phyloP scores from a whole-genome alignment of 2,113 vertebrate genomes.

The Indicator maculatus region DNA sequence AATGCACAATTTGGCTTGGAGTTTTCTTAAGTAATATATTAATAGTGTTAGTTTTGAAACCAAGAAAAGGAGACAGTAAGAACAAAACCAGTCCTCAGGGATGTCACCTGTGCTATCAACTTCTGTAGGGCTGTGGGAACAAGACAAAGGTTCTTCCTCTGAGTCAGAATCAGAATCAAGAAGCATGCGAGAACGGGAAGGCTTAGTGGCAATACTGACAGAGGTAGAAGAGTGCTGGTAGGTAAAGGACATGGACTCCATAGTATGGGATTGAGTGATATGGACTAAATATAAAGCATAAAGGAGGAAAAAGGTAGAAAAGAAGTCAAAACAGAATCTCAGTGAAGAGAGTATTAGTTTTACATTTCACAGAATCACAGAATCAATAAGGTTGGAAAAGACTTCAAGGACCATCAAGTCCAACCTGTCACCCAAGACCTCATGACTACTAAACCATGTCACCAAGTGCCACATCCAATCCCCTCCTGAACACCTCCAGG shows the following conservation, averaged over 20 bases:
- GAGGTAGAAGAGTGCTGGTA: conserved; percentile 94
- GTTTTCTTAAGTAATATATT: background rate
- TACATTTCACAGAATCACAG: background rate
- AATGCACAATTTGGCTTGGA: background rate
- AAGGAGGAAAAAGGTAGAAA: conserved; percentile 66
- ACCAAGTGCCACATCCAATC: too few relatives aligned
- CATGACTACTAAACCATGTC: too few relatives aligned
- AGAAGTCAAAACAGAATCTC: conserved; percentile 54
- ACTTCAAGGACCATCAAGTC: too few relatives aligned
- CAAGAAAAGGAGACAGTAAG: conserved; percentile 14
- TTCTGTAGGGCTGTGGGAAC: conserved; percentile 80
- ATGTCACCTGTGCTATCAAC: conserved; percentile 88
- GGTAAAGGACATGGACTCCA: conserved; percentile 96
- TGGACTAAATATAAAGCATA: conserved; percentile 81
- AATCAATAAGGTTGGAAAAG: too few relatives aligned
- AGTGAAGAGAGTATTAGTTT: conserved; percentile 41
- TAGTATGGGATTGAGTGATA: conserved; percentile 92
- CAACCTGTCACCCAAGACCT: too few relatives aligned
- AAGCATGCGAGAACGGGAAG: conserved; percentile 80
- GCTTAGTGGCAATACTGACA: conserved; percentile 91
- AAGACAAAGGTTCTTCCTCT: conserved; percentile 83
- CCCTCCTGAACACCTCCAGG: too few relatives aligned
- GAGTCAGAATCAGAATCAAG: conserved; percentile 85
- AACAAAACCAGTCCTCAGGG: conserved; percentile 50
- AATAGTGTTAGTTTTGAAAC: conserved; percentile 59